phyloP scores from a whole-genome alignment of 2,888 invertebrate species.

The Nephrotoma guestfalica region DNA sequence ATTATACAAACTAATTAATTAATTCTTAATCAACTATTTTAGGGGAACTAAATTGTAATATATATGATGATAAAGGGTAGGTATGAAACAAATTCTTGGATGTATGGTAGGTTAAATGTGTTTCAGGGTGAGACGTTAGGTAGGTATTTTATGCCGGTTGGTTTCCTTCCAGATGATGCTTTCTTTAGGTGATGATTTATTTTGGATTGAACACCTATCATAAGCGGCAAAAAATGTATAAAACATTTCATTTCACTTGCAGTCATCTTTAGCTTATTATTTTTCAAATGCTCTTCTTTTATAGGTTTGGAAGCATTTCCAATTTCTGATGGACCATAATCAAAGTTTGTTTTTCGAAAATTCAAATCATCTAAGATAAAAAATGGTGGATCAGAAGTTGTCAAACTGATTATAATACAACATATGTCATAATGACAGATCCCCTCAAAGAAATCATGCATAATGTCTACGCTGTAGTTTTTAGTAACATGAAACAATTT shows the following conservation, averaged over 20 bases:
- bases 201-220: no score
- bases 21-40: no score
- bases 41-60: no score
- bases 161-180: no score
- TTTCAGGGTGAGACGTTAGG: no score
- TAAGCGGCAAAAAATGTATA: not conserved
- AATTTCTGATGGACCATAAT: slow-evolving; percentile 16
- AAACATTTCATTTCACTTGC: not conserved
- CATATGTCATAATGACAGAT: slow-evolving; percentile 13
- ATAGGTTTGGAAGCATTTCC: slow-evolving; percentile 14
- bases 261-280: not conserved
- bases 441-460: slow-evolving; percentile 18
- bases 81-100: no score
- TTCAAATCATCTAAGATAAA: slow-evolving; percentile 15
- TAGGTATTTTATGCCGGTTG: no score
- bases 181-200: no score
- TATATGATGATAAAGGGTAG: no score
- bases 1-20: no score
- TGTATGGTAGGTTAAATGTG: no score
- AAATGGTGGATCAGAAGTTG: slow-evolving; percentile 9
- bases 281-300: slow-evolving; percentile 9
- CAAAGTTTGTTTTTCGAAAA: slow-evolving; percentile 15
- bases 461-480: slow-evolving; percentile 16
- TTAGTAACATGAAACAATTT: slow-evolving; percentile 15
- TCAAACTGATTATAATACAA: slow-evolving; percentile 15